phyloP scores from a whole-genome alignment of 2,797 vertebrate species.

The Sebastes nivosus region DNA sequence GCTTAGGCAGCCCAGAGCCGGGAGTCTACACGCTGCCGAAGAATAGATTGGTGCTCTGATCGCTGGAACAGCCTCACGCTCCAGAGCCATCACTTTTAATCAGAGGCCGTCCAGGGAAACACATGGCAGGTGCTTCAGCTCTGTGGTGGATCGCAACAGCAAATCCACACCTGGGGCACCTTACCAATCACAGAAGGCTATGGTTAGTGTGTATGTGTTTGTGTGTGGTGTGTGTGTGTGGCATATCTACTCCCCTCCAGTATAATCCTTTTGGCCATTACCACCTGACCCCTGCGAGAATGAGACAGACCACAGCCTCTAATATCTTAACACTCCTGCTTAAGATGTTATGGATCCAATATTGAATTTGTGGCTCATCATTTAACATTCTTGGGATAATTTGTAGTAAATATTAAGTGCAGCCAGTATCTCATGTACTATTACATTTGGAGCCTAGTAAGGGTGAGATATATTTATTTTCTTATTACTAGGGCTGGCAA shows the following conservation, averaged over 20 bases:
- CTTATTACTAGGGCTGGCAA: background rate
- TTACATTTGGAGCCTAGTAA: background rate
- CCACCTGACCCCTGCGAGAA: slow-evolving; percentile 64
- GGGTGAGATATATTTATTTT: background rate
- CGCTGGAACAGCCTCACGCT: slow-evolving; percentile 72
- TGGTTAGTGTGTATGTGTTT: slow-evolving; percentile 37
- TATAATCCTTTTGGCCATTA: slow-evolving; percentile 71
- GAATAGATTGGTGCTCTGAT: slow-evolving; percentile 78
- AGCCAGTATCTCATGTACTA: background rate
- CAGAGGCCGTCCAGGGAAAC: slow-evolving; percentile 75
- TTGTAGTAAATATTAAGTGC: background rate
- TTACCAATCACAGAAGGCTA: slow-evolving; percentile 64
- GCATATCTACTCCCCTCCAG: slow-evolving; percentile 54
- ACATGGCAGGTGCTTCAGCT: slow-evolving; percentile 77
- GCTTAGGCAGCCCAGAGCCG: slow-evolving; percentile 52
- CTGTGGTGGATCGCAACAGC: slow-evolving; percentile 77
- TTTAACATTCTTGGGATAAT: background rate
- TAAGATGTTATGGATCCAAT: slow-evolving; percentile 26
- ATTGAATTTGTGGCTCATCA: slow-evolving; percentile 30
- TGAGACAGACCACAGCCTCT: slow-evolving; percentile 33
- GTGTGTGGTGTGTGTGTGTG: slow-evolving; percentile 45
- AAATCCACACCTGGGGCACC: slow-evolving; percentile 69
- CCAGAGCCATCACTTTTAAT: slow-evolving; percentile 84
- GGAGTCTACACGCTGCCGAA: slow-evolving; percentile 60
- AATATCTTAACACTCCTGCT: slow-evolving; percentile 32